Base-by-base conservation (phyloP, 2,797 vertebrate species). In the Zenarchopterus dispar region DNA sequence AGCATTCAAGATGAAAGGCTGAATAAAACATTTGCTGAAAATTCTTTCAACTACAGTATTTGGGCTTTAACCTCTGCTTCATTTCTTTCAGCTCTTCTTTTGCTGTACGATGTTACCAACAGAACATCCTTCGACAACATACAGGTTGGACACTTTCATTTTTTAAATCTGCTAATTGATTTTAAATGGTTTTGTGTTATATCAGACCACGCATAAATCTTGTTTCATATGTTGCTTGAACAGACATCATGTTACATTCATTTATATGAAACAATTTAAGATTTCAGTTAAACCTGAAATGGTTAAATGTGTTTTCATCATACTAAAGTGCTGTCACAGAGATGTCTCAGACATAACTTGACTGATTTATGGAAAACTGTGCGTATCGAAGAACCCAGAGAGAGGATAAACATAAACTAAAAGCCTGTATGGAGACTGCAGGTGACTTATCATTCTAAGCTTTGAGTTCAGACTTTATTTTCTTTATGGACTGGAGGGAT, bases 91-190 rank as follows among this genome's bases (percentile, higher is more conserved):
- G 95, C 97, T 59, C 91, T 98, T 81, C 93, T 98, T 68, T 89
- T 98, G 74, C 93, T 98, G 45, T 98, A 97, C 2, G 96, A 97
- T 0, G 94, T 98, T 84, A 97, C 96, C 84, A 97, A 96, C 91
- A 96, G 93, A 87, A 90, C 95, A 0, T 98, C 97, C 1, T 98
- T 98, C 0, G 95, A 96, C 94, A 98, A 96, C 93, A 95, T 96
- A 70, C 94, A 95, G 94, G 92, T 93, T 83, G 22, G 90, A 71
- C 19, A 28, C 28, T 6, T 42, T 46, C n/a, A 1, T 1, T 23
- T 22, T 56, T 50, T 16, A 8, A 41, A 4, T 23, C n/a, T 56
- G 5, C 31, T 17, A 44, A n/a, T 56, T 42, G 18, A 45, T 26
- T 18, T 17, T 17, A 5, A 55, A n/a, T 49, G 1, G 5, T 15